phyloP scores from a whole-genome alignment of 1,140 invertebrate genomes.

The Heliconius hermathena region DNA sequence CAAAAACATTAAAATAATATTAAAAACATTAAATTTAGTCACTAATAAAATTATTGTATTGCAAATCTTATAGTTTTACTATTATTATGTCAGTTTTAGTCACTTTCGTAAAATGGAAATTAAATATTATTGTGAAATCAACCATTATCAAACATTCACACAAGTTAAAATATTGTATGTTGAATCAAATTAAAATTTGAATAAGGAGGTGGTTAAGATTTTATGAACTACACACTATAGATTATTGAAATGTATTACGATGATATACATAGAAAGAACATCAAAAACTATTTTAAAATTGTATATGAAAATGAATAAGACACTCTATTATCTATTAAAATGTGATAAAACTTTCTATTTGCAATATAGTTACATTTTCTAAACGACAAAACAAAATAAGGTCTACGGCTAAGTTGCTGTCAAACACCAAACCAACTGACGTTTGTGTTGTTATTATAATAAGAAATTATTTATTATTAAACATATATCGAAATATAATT shows the following conservation, averaged over 20 bases:
- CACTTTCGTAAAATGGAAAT: neutral
- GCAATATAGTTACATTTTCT: constrained; percentile 1
- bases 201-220: constrained; percentile 5
- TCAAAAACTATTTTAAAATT: constrained; percentile 22
- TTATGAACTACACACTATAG: neutral
- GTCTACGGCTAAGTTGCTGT: neutral
- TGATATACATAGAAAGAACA: constrained; percentile 13
- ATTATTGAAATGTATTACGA: neutral
- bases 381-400: neutral
- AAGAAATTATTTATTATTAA: constrained; percentile 14
- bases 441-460: neutral
- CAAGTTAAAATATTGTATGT: neutral
- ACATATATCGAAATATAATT: constrained; percentile 21
- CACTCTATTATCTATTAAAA: constrained; percentile 14
- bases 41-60: constrained; percentile 7
- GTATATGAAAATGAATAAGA: constrained; percentile 23
- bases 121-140: neutral
- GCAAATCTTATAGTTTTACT: constrained; percentile 3
- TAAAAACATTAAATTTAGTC: constrained; percentile 14
- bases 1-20: constrained; percentile 13
- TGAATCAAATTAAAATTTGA: neutral
- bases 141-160: neutral
- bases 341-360: constrained; percentile 11
- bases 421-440: neutral
- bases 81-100: neutral